These are phyloP conservation scores for Diadumene lineata DNA, from an alignment of 92 coral and sea anemone genomes.

Conservation along the genomic window DNA sequence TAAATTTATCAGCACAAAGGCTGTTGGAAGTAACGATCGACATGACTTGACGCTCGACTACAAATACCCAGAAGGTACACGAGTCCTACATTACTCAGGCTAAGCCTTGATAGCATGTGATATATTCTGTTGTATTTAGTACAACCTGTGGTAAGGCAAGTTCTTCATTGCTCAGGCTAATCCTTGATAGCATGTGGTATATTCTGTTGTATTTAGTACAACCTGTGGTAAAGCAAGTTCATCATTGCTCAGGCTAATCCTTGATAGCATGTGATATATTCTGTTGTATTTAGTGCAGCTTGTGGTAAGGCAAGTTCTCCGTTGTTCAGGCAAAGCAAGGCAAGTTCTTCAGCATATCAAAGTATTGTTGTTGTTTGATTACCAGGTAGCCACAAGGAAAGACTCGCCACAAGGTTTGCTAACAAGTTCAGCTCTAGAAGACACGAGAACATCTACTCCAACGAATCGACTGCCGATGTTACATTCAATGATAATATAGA, in stretches of 20 bases:
- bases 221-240: too few species aligned
- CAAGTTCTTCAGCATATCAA: background rate
- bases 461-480: conserved; percentile 38
- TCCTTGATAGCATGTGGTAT: too few species aligned
- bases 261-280: too few species aligned
- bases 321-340: too few species aligned
- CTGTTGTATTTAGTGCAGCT: too few species aligned
- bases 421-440: conserved; percentile 57
- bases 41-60: conserved; percentile 70
- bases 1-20: conserved; percentile 73
- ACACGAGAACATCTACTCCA: conserved; percentile 52
- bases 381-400: conserved; percentile 57
- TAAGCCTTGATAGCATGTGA: background rate
- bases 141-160: too few species aligned
- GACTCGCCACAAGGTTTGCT: conserved; percentile 36
- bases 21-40: conserved; percentile 55
- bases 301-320: too few species aligned
- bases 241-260: too few species aligned
- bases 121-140: background rate
- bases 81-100: background rate
- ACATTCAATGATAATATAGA: conserved; percentile 11
- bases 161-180: too few species aligned
- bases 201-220: too few species aligned
- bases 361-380: background rate
- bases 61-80: conserved; percentile 68